A percentile compares a stretch with the other conserved stretches of the same genome.
These are phyloP conservation scores for Triplophysa rosa DNA, from an alignment of 2,113 vertebrate genomes.

Conservation along the genomic window DNA sequence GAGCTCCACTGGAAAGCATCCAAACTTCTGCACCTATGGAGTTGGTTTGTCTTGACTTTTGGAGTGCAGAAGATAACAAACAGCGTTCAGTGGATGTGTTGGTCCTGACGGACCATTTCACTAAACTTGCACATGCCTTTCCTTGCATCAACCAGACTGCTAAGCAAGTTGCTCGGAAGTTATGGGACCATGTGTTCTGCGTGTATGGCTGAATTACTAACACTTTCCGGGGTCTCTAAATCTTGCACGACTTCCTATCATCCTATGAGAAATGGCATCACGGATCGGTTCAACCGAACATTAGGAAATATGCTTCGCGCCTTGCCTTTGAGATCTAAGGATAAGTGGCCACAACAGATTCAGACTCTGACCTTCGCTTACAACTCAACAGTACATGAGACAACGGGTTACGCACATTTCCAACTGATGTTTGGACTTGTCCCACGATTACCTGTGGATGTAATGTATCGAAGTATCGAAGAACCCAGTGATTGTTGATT, in stretches of 20 bases:
- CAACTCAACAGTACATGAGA: slow-evolving; percentile 1
- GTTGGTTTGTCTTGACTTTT: too few relatives aligned
- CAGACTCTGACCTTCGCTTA: background rate
- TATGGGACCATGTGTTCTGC: too few relatives aligned
- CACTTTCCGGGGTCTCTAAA: too few relatives aligned
- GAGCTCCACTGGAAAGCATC: background rate
- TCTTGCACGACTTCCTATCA: background rate
- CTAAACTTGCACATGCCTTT: background rate
- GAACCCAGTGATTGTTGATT: background rate
- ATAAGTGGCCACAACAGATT: too few relatives aligned
- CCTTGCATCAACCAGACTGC: too few relatives aligned
- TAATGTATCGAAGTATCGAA: too few relatives aligned
- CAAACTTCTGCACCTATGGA: background rate
- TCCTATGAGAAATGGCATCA: too few relatives aligned
- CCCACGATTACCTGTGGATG: background rate
- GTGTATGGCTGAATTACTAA: too few relatives aligned
- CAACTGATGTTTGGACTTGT: too few relatives aligned
- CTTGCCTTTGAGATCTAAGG: background rate
- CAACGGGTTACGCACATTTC: too few relatives aligned
- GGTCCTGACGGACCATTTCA: background rate
- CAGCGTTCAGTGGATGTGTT: background rate
- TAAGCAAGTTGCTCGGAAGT: too few relatives aligned
- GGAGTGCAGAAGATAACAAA: background rate
- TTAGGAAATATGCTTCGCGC: background rate
- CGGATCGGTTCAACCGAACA: background rate